A percentile compares a stretch with the other conserved stretches of the same genome.
Evolutionary conservation across 2,113 vertebrate genomes (phyloP).

Genomic region (Fregetta grallaria): DNA sequence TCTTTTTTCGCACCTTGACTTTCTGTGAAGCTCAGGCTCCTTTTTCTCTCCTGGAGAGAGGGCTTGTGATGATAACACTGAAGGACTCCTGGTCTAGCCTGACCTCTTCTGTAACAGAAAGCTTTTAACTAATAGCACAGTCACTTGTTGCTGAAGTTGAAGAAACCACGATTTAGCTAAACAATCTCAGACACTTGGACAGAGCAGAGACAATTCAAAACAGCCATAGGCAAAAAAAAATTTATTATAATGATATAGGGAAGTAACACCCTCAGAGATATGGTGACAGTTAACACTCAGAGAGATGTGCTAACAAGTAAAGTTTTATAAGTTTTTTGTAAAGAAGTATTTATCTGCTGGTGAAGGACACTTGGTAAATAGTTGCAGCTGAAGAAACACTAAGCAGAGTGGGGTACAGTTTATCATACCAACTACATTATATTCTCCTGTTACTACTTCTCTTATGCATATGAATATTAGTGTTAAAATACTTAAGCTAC

Average conservation of each 20-base stretch:
- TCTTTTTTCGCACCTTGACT: background rate
- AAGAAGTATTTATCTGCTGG: background rate
- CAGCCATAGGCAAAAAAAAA: background rate
- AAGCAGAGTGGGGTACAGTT: background rate
- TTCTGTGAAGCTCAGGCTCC: background rate
- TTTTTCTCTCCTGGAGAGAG: background rate
- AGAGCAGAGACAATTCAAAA: background rate
- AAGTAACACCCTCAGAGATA: background rate
- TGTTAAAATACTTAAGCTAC: slow-evolving; percentile 8
- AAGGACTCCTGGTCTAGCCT: background rate
- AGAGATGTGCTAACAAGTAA: background rate
- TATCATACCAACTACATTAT: background rate
- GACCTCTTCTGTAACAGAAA: background rate
- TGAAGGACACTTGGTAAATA: slow-evolving; percentile 17
- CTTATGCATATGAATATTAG: background rate
- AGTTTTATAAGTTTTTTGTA: background rate
- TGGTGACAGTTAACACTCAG: background rate
- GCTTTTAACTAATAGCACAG: background rate
- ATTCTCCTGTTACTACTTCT: slow-evolving; percentile 25
- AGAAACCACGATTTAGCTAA: background rate
- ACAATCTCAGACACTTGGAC: background rate
- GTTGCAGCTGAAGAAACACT: slow-evolving; percentile 19
- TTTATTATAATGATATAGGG: background rate
- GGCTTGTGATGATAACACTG: background rate
- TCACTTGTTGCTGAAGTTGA: background rate